Percentiles rank a stretch among this genome's conserved stretches.
These are phyloP conservation scores for Celastrina argiolus DNA, from an alignment of 2,888 invertebrate genomes.

Conservation along the genomic window DNA sequence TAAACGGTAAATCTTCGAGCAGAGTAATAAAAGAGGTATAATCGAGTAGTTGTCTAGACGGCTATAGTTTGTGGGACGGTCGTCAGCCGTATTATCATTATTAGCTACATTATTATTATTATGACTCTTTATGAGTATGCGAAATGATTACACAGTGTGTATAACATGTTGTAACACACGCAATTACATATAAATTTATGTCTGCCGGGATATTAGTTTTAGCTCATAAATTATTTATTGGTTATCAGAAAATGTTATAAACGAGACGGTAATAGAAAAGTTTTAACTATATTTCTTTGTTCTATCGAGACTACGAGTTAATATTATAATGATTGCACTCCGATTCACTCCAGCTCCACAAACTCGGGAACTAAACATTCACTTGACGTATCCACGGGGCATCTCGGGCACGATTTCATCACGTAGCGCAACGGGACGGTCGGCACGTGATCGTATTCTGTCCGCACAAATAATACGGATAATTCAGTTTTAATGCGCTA, in stretches of 20 bases:
- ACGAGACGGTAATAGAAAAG: neutral
- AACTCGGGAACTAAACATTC: conserved; percentile 8
- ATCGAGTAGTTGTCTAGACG: neutral
- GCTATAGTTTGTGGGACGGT: neutral
- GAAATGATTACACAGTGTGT: conserved; percentile 5
- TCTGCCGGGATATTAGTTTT: neutral
- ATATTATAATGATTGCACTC: neutral
- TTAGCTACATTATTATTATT: conserved; percentile 1
- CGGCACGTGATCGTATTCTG: conserved; percentile 32
- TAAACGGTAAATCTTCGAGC: neutral
- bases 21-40: neutral
- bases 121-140: conserved; percentile 4
- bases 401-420: conserved; percentile 24
- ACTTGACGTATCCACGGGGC: conserved; percentile 23
- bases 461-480: conserved; percentile 26
- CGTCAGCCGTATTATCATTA: neutral
- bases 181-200: conserved; percentile 5
- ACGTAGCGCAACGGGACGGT: conserved; percentile 25
- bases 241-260: neutral
- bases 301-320: neutral
- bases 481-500: conserved; percentile 25
- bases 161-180: conserved; percentile 1
- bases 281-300: neutral
- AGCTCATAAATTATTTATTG: conserved; percentile 2
- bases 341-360: neutral